Percentiles rank a stretch among this genome's conserved stretches.
phyloP scores from a whole-genome alignment of 2,797 vertebrate genomes.

The Eleutherodactylus coqui region DNA sequence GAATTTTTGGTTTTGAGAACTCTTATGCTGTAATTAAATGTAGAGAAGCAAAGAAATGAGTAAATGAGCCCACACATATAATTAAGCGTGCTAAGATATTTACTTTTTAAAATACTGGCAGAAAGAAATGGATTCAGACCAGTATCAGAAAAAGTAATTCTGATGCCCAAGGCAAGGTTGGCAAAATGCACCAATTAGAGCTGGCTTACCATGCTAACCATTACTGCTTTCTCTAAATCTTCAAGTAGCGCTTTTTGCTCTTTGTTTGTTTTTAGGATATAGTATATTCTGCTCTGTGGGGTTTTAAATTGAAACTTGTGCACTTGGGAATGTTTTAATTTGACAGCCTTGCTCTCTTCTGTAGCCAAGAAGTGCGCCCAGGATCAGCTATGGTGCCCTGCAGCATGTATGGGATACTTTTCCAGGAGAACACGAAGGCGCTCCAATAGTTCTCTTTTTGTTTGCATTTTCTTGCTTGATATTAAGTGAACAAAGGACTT shows the following conservation, averaged over 20 bases:
- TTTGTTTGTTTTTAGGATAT: background rate
- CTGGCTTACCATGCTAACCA: background rate
- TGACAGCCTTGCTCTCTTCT: background rate
- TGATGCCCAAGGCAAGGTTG: background rate
- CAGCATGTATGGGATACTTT: background rate
- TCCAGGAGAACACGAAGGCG: background rate
- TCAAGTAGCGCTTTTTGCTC: background rate
- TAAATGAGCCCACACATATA: conserved; percentile 16
- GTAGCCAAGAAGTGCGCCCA: background rate
- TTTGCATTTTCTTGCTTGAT: background rate
- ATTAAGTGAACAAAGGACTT: background rate
- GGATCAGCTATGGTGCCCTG: background rate
- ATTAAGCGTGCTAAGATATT: conserved; percentile 8
- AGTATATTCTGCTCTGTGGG: background rate
- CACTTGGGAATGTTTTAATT: background rate
- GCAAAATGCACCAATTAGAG: background rate
- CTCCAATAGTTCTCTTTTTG: background rate
- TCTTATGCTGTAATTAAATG: conserved; percentile 37
- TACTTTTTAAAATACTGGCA: conserved; percentile 26
- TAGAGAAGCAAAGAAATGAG: conserved; percentile 7
- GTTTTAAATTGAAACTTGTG: background rate
- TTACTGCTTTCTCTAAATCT: background rate
- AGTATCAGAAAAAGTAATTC: background rate
- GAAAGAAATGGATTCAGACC: background rate
- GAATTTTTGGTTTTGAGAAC: conserved; percentile 20